These are phyloP conservation scores for Orius insidiosus DNA, from an alignment of 1,140 invertebrate species.

Conservation along the genomic window DNA sequence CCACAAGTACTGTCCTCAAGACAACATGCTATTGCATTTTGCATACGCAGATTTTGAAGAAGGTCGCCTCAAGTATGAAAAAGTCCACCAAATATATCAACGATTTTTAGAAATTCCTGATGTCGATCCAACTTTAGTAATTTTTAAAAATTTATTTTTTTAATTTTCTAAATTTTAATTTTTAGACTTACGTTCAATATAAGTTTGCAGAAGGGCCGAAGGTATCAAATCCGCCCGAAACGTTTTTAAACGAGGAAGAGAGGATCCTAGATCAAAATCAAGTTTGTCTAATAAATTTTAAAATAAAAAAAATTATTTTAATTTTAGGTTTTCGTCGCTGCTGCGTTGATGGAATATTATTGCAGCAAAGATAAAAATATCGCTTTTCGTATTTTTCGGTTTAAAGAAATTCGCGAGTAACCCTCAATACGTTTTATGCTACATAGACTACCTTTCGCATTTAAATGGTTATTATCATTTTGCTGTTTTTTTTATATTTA, in stretches of 20 bases:
- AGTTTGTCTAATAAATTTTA: constrained; percentile 13
- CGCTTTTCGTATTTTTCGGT: constrained; percentile 95
- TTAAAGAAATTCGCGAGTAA: constrained; percentile 90
- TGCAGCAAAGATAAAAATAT: constrained; percentile 98
- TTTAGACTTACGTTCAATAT: constrained; percentile 88
- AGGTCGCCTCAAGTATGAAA: constrained; percentile 87
- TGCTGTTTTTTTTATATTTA: too few species aligned
- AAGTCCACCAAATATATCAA: constrained; percentile 93
- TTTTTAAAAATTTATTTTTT: constrained; percentile 10
- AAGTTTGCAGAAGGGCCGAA: constrained; percentile 93
- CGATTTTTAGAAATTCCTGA: constrained; percentile 74
- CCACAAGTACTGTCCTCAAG: constrained; percentile 65
- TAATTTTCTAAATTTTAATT: constrained; percentile 18
- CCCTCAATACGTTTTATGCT: constrained; percentile 86
- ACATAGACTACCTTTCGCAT: constrained; percentile 95
- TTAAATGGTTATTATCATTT: constrained; percentile 57
- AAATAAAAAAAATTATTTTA: neutral
- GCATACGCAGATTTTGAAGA: constrained; percentile 99
- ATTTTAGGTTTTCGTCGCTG: constrained; percentile 81
- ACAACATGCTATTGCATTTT: constrained; percentile 89
- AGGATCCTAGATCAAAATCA: constrained; percentile 48
- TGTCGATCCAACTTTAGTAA: constrained; percentile 85
- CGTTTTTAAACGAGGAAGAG: constrained; percentile 88
- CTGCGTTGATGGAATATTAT: constrained; percentile 98
- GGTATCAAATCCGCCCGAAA: constrained; percentile 90